A percentile compares a stretch with the other conserved stretches of the same genome.
These are phyloP conservation scores for Staurois parvus DNA, from an alignment of 2,797 vertebrate species.

Conservation along the genomic window DNA sequence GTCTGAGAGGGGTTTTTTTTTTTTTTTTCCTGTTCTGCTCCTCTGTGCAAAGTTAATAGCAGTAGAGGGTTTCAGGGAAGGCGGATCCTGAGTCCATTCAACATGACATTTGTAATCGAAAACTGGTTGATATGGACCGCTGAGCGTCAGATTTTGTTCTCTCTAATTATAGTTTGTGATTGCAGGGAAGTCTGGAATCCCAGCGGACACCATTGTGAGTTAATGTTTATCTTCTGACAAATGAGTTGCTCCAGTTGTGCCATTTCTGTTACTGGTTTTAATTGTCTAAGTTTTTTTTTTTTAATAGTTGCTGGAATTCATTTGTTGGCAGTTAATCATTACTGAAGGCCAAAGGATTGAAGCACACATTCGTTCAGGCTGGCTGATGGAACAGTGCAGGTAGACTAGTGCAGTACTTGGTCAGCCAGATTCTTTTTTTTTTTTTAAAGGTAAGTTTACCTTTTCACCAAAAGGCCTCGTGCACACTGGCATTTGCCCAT, in stretches of 20 bases:
- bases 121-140: conserved; percentile 5
- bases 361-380: not conserved
- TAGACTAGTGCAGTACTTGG: not conserved
- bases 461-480: too few species aligned
- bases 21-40: not conserved
- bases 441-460: too few species aligned
- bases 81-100: conserved; percentile 15
- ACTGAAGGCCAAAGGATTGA: not conserved
- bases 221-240: conserved; percentile 36
- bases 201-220: not conserved
- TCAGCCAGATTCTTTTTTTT: too few species aligned
- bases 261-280: conserved; percentile 4
- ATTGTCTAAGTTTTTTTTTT: not conserved
- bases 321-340: not conserved
- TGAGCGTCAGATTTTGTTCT: conserved; percentile 37
- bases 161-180: conserved; percentile 58
- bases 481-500: too few species aligned
- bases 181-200: conserved; percentile 43
- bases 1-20: not conserved
- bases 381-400: not conserved
- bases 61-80: conserved; percentile 1
- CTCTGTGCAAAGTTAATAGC: conserved; percentile 14
- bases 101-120: conserved; percentile 18
- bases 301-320: not conserved
- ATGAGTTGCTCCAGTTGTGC: not conserved